phyloP scores from a whole-genome alignment of 1,140 invertebrate genomes.

The Conus betulinus region DNA sequence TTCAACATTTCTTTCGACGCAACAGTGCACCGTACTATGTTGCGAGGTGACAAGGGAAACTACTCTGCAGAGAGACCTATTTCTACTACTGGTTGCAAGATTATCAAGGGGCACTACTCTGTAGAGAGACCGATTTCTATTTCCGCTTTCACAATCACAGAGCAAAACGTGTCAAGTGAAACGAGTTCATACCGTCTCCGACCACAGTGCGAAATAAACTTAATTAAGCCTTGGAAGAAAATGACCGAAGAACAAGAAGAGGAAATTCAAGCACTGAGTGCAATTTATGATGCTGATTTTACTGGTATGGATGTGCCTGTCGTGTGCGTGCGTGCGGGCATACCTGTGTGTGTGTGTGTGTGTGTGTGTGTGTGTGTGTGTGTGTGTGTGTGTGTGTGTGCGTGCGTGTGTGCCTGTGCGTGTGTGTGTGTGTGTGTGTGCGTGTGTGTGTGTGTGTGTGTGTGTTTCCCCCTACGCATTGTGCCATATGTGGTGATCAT shows the following conservation, averaged over 20 bases:
- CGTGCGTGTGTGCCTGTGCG: background rate
- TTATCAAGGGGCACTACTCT: background rate
- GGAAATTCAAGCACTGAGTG: slow-evolving; percentile 51
- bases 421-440: background rate
- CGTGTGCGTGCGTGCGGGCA: background rate
- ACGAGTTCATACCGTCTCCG: background rate
- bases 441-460: background rate
- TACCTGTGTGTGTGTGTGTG: background rate
- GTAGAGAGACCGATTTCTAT: too few relatives aligned
- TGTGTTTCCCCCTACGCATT: background rate
- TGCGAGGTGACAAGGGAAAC: background rate
- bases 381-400: slow-evolving; percentile 1
- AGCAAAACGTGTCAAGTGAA: slow-evolving; percentile 2
- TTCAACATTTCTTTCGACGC: background rate
- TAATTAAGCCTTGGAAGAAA: background rate
- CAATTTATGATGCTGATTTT: slow-evolving; percentile 54
- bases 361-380: background rate
- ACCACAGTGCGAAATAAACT: too few relatives aligned
- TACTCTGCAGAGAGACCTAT: background rate
- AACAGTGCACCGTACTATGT: background rate
- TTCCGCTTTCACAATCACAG: slow-evolving; percentile 27
- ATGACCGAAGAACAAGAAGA: slow-evolving; percentile 51
- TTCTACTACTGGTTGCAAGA: background rate
- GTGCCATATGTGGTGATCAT: background rate
- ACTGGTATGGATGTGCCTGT: slow-evolving; percentile 34